Base-by-base conservation (phyloP, 2,888 invertebrate genomes). In the Ornithoptera alexandrae region DNA sequence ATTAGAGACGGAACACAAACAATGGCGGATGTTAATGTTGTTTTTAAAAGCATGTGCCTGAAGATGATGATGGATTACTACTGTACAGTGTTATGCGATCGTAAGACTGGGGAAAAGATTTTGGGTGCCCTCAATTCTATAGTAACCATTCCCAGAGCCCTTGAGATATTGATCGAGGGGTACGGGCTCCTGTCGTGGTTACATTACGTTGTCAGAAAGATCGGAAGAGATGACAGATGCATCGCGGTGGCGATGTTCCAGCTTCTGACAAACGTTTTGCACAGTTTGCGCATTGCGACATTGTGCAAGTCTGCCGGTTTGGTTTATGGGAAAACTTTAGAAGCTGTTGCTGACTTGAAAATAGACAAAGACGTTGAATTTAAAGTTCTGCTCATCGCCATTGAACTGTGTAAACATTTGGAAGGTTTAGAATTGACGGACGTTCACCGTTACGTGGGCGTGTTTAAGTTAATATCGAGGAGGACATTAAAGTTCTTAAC, bases 61-160 rank as follows among this genome's bases (percentile, higher is more conserved):
- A 97, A 97, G 83, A 94, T 97, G 81, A 89, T 98, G 2, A 94
- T 96, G 83, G 95, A 95, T 75, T 95, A 95, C 79, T 96, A 95
- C 80, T 92, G 92, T 0, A 95, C 95, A 36, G 89, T 90, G 22
- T 81, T 96, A 62, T 93, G 95, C n/a, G 95, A 95, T 74, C 83
- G 88, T 63, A 93, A 93, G 72, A 93, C 93, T 1, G 95, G 95
- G 84, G 93, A 95, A 69, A 90, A 94, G 66, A 95, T 97, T 72
- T 86, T 97, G 39, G 93, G 94, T 68, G 93, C 96, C 0, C 77
- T 97, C 1, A 91, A 93, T 73, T 92, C 94, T 2, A 93, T 95
- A 61, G 94, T 95, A 7, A 90, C 93, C 69, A 94, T 97, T 50
- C 94, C 94, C 0, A 93, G 94, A 72, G 95, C 95, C 0, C 94